Base-by-base conservation (phyloP, 2,888 invertebrate genomes). In the Thyatira batis region DNA sequence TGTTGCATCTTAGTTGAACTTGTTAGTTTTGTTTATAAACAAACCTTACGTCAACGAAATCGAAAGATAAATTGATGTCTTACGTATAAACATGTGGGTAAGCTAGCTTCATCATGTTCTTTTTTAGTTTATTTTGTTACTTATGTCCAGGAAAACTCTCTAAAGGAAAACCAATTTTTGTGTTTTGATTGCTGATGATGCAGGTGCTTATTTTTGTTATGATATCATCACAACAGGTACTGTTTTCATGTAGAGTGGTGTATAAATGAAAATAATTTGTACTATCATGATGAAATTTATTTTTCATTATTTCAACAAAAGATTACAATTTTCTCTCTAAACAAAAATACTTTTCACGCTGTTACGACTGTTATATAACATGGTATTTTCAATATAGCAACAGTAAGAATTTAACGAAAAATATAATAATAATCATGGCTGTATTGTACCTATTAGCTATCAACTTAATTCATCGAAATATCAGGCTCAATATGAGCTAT, bases 401-500 rank as follows among this genome's bases (percentile, higher is more conserved):
- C 75, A 78, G 78, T 82, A 82, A 82, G 69, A 72, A 74, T 75
- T 82, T 72, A 82, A 84, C 76, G 80, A 84, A 82, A 75, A 78
- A 69, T 70, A 71, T 59, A 54, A 63, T 63, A 17, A 76, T 76
- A 80, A 75, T 80, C 79, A 88, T 89, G 88, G 90, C 89, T 87
- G 81, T 76, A 80, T 85, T 84, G 78, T 85, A 85, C 76, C 82
- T 87, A 87, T 78, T 75, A 81, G 70, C 82, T 88, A 89, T 72
- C 74, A 78, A 81, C 82, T 83, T 84, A 85, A 76, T 68, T 83
- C 83, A 74, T 80, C 84, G 82, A 85, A 86, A 85, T 87, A 89
- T 84, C 83, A 75, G 80, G 89, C 91, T 91, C 91, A 90, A 91
- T 90, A 90, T 91, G 91, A 91, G 91, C 91, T 84, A 90, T 87